Percentiles rank a stretch among this genome's conserved stretches.
These are phyloP conservation scores for Promerops cafer DNA, from an alignment of 2,113 vertebrate species.

Conservation along the genomic window DNA sequence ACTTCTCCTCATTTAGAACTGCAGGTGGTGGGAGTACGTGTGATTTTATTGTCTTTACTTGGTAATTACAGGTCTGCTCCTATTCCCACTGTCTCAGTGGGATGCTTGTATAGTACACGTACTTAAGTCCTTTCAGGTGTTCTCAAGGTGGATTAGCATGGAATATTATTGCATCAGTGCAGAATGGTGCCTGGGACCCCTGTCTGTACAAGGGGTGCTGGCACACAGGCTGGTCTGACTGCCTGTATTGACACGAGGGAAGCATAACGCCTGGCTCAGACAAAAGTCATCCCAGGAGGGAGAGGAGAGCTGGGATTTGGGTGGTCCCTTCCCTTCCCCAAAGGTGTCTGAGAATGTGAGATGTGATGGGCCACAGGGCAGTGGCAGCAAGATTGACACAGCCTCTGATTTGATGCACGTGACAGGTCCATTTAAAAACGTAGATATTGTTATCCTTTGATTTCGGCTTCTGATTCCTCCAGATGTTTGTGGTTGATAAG, in stretches of 20 bases:
- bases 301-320: not conserved
- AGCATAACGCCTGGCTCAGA: not conserved
- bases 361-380: not conserved
- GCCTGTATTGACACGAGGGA: not conserved
- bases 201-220: not conserved
- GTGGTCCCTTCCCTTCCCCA: not conserved
- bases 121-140: constrained; percentile 59
- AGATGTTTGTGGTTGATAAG: constrained; percentile 15
- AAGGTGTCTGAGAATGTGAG: not conserved
- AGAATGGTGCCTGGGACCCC: not conserved
- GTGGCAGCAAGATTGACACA: not conserved
- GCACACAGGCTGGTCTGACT: not conserved
- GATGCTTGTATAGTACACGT: not conserved
- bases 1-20: constrained; percentile 63
- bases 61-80: constrained; percentile 67
- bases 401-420: not conserved
- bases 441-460: constrained; percentile 39
- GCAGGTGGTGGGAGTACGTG: constrained; percentile 48
- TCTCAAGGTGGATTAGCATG: constrained; percentile 21
- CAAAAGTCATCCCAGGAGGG: not conserved
- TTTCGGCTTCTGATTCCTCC: constrained; percentile 28
- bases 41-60: constrained; percentile 68
- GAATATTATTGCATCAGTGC: not conserved
- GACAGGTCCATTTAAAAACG: constrained; percentile 27
- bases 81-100: constrained; percentile 52